phyloP scores from a whole-genome alignment of 1,140 invertebrate genomes.

The Drosophila subpulchrella region DNA sequence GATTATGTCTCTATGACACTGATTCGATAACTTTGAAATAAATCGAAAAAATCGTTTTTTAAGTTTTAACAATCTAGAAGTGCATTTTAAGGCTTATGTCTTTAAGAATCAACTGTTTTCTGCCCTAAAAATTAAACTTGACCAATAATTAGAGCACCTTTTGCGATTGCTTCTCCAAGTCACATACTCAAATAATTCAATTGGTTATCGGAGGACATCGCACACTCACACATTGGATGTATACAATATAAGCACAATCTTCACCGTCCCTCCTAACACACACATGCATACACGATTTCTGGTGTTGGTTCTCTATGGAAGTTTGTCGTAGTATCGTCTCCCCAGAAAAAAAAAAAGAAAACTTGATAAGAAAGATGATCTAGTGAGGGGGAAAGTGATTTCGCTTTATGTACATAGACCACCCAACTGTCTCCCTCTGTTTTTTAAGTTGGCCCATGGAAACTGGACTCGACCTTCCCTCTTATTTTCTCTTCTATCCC shows the following conservation, averaged over 20 bases:
- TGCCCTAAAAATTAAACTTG: too few relatives aligned
- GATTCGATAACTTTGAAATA: too few relatives aligned
- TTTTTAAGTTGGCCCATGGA: slow-evolving; percentile 12
- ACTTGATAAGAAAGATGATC: neutral
- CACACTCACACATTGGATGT: slow-evolving; percentile 12
- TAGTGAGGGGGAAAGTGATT: slow-evolving; percentile 8
- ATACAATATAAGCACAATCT: slow-evolving; percentile 5
- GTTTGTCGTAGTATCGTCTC: slow-evolving; percentile 15
- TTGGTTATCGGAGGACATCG: slow-evolving; percentile 31
- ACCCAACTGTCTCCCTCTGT: slow-evolving; percentile 22
- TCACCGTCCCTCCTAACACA: slow-evolving; percentile 13
- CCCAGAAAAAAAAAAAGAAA: neutral
- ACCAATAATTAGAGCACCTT: neutral
- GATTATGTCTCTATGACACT: too few relatives aligned
- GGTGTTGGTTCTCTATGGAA: slow-evolving; percentile 43
- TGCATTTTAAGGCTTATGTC: too few relatives aligned
- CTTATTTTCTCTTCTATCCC: slow-evolving; percentile 10
- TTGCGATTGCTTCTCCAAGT: slow-evolving; percentile 19
- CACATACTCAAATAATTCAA: slow-evolving; percentile 17
- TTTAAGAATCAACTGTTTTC: too few relatives aligned
- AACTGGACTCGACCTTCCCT: slow-evolving; percentile 12
- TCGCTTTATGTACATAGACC: slow-evolving; percentile 21
- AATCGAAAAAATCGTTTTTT: too few relatives aligned
- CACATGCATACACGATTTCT: slow-evolving; percentile 14
- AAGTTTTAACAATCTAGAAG: too few relatives aligned